Evolutionary conservation across 2,113 vertebrate species (phyloP), one percentile per base, ranked within the genome.

Genomic region (Circaetus cinerascens): DNA sequence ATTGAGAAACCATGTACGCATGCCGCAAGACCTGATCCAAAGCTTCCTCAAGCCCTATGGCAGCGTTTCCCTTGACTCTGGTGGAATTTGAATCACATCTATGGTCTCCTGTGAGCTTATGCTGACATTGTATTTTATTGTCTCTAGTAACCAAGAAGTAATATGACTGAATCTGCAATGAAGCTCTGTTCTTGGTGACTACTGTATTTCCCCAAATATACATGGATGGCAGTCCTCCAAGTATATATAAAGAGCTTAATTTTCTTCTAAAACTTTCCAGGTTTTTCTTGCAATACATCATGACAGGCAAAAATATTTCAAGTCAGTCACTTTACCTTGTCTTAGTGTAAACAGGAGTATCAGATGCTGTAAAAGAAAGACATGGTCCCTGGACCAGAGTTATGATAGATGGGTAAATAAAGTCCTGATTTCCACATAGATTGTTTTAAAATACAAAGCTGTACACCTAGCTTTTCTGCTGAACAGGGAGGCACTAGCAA

Each of bases 361-460:
- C 38, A 66, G 29, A 29, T 88, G 41, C 12, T 50, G 12, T 57
- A 20, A 51, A 68, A 69, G 34, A 79, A 68, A 32, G 32, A 32
- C 7, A 5, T 0, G 0, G 13, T 74, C 29, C 32, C 56, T 66
- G 36, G 32, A 8, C 22, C 3, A 1, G 60, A 41, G 11, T 76
- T 64, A 40, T 4, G 22, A 36, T 25, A 69, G 36, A 32, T 74
- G 29, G 17, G 30, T 73, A 86, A 73, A 95, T 48, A 57, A 76
- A 88, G 18, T 45, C 15, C 34, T 69, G 34, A 86, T 95, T 90
- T 92, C 75, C 32, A 57, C 22, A 15, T 5, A 60, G 45, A 17
- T 57, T 57, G 19, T 46, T 87, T 55, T 27, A 32, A 75, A 85
- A 73, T 68, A 10, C 15, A 68, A 43, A 84, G 14, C 40, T 79